phyloP scores from a whole-genome alignment of 2,797 vertebrate species.

The Apogon hyalosoma region DNA sequence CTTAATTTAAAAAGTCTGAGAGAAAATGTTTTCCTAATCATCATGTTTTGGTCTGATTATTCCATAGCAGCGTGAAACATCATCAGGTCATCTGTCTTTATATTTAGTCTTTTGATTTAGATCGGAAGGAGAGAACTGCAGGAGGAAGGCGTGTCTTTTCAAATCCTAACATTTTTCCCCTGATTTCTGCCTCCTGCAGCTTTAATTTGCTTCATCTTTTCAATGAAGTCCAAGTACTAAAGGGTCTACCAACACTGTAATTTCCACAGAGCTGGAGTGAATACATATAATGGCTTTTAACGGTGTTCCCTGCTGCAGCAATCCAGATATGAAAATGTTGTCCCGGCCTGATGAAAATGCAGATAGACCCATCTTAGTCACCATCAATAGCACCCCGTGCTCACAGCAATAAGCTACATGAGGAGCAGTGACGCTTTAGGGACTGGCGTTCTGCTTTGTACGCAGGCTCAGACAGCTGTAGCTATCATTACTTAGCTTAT shows the following conservation, averaged over 20 bases:
- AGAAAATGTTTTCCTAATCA: too few relatives aligned
- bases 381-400: slow-evolving; percentile 3
- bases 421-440: slow-evolving; percentile 16
- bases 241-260: neutral
- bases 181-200: too few relatives aligned
- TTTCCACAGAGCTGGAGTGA: slow-evolving; percentile 13
- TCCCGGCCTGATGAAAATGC: slow-evolving; percentile 16
- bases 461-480: slow-evolving; percentile 10
- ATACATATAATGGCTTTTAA: slow-evolving; percentile 40
- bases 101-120: too few relatives aligned
- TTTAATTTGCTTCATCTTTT: neutral
- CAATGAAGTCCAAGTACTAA: neutral
- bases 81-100: too few relatives aligned
- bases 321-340: slow-evolving; percentile 2
- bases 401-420: slow-evolving; percentile 29
- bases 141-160: neutral
- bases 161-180: too few relatives aligned
- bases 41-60: too few relatives aligned
- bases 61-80: too few relatives aligned
- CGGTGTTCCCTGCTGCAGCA: slow-evolving; percentile 11
- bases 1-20: too few relatives aligned
- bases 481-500: slow-evolving; percentile 17
- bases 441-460: slow-evolving; percentile 14
- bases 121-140: neutral
- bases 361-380: slow-evolving; percentile 12